Conservation (phyloP, 2,797 vertebrate genomes). For the Danio aesculapii region DNA sequence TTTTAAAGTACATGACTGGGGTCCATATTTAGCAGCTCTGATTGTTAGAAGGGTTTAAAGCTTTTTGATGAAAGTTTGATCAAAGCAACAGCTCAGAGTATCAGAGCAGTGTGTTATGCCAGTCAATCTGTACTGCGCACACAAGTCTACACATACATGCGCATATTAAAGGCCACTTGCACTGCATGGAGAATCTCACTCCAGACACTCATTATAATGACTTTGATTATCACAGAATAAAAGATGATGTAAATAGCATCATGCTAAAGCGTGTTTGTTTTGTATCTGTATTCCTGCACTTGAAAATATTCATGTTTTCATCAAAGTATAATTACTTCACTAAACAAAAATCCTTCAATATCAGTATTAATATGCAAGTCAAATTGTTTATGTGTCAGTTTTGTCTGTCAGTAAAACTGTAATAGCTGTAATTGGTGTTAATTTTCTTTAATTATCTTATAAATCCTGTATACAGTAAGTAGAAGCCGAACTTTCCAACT, state of each 20-base stretch:
- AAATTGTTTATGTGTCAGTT: neutral
- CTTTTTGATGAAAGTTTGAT: conserved; percentile 67
- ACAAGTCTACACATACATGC: conserved; percentile 50
- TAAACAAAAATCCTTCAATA: neutral
- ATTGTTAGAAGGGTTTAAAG: conserved; percentile 59
- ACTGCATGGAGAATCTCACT: neutral
- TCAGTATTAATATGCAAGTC: neutral
- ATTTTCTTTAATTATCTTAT: too few relatives aligned
- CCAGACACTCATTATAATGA: neutral
- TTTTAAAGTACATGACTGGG: conserved; percentile 51
- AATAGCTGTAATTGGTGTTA: too few relatives aligned
- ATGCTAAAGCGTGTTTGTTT: neutral
- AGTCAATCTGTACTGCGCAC: conserved; percentile 30
- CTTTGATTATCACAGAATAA: conserved; percentile 5
- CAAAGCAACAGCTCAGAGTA: conserved; percentile 57
- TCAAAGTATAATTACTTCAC: neutral
- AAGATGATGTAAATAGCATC: neutral
- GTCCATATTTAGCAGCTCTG: conserved; percentile 62
- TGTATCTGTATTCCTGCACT: neutral
- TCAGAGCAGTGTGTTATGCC: conserved; percentile 28
- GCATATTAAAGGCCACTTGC: conserved; percentile 36
- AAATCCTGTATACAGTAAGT: too few relatives aligned
- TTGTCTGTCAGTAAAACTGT: neutral
- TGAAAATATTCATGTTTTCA: neutral
- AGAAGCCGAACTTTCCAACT: too few relatives aligned